Evolutionary conservation across 2,888 invertebrate species (phyloP).

Genomic region (Drosophila paramelanica): DNA sequence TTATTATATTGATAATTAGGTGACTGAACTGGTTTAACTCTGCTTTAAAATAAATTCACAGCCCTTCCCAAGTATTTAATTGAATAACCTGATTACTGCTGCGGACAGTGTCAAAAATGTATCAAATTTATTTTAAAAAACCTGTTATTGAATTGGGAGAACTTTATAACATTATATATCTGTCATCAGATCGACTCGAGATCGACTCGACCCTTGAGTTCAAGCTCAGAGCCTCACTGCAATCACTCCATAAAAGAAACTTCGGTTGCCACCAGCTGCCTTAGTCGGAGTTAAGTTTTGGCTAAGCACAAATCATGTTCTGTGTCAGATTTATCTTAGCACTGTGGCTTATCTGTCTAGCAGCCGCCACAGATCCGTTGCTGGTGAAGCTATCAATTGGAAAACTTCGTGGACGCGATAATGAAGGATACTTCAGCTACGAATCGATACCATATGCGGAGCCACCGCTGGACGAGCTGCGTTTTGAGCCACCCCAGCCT

Average conservation of each 20-base stretch:
- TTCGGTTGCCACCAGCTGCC: neutral
- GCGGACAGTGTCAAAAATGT: neutral
- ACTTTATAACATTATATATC: neutral
- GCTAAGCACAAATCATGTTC: constrained; percentile 10
- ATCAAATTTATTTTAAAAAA: neutral
- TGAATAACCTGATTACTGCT: neutral
- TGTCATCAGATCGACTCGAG: too few relatives aligned
- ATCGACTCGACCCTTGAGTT: too few relatives aligned
- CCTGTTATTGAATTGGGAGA: neutral
- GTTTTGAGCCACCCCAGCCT: constrained; percentile 86
- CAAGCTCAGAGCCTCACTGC: too few relatives aligned
- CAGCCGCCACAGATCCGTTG: constrained; percentile 37
- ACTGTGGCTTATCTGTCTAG: constrained; percentile 3
- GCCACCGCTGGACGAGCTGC: constrained; percentile 88
- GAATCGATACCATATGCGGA: constrained; percentile 89
- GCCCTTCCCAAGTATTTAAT: neutral
- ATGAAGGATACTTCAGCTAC: constrained; percentile 86
- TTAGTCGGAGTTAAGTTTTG: neutral
- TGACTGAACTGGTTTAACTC: neutral
- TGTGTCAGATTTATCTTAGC: neutral
- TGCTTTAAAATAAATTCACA: neutral
- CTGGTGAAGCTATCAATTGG: constrained; percentile 71
- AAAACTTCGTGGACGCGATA: constrained; percentile 69
- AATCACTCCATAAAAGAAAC: neutral
- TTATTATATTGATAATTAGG: neutral